Evolutionary conservation across 2,888 invertebrate species (phyloP), one percentile per base, ranked within the genome.

Genomic region (Ophraella communa): DNA sequence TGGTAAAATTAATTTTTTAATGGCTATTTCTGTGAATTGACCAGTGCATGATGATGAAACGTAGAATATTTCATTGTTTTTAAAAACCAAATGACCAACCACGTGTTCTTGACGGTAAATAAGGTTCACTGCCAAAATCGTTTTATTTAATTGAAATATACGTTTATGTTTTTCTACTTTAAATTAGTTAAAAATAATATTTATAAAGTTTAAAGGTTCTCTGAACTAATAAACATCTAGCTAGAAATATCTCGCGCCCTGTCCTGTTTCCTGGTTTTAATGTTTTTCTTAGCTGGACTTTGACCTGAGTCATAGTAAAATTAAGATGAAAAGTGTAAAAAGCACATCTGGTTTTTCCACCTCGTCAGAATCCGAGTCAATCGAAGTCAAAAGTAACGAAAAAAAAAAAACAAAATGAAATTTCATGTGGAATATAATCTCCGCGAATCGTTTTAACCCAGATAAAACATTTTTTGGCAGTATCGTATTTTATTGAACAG

Each of bases 391-490:
- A 47, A 23, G 4, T 35, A 21, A 17, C 23, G 4, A 8, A 17
- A 59, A 49, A 11, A 24, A 39, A 39, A 59, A 49, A 51, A 45
- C 20, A 14, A 57, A 57, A 30, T 47, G 14, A 51, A 33, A 47
- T 35, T 24, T 27, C 10, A 35, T 35, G 39, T 45, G 18, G 18
- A 10, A 49, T 49, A 49, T 59, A 59, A 51, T 47, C 11, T 39
- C 18, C 42, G 49, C 51, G 49, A 51, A 51, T 57, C 49, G 30
- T 60, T 52, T 52, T 42, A 60, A 60, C 60, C 60, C 44, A 60
- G 24, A 57, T 57, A 35, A 30, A 44, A n/a, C 21, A 58, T 52
- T 59, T 60, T 60, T 60, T 60, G 60, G 60, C 60, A 60, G 30
- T 44, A 52, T 44, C 27, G 7, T 44, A 30, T 35, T 39, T 44